Evolutionary conservation across 2,797 vertebrate species (phyloP), one percentile per base, ranked within the genome.

Genomic region (Hypotaenidia okinawae): DNA sequence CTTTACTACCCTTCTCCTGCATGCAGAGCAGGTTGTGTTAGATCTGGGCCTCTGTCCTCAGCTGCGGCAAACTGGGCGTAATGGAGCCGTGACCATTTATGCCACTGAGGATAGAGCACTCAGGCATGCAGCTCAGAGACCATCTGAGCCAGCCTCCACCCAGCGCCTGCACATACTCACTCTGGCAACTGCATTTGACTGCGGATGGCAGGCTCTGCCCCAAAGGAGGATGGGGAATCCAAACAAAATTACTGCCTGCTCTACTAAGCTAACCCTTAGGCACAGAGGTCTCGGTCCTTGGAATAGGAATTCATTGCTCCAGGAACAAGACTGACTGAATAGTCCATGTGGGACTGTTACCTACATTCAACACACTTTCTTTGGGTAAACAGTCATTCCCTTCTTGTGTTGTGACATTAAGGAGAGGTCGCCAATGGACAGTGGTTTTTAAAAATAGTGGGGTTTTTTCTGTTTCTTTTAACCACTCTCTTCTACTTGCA

Each of bases 211-310:
- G 76, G 49, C 43, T 88, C 76, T 94, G 74, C 85, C 80, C 63
- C 68, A 63, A 3, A 76, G 84, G 66, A 95, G 32, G 23, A 55
- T 6, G 18, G 23, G 27, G 72, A 80, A 82, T 82, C 73, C 84
- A 86, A 25, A 79, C 87, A 80, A 95, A 95, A 91, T 94, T 83
- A 86, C 49, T 94, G 87, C 84, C 75, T 86, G 84, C 85, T 89
- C 88, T 67, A 35, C 75, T 91, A 88, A 95, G 37, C 66, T 70
- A 67, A 91, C 73, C 87, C 66, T 89, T 79, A 64, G 93, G 93
- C 80, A 79, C 80, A 61, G 55, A 79, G 66, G 84, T 43, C 66
- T 79, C 18, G 0, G 80, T 91, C 75, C 68, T 84, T 5, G 1
- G 45, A 81, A 74, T 0, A 82, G 67, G 39, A 95, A 94, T 95